Evolutionary conservation across 2,113 vertebrate species (phyloP), one percentile per base, ranked within the genome.

Genomic region (Conger conger): DNA sequence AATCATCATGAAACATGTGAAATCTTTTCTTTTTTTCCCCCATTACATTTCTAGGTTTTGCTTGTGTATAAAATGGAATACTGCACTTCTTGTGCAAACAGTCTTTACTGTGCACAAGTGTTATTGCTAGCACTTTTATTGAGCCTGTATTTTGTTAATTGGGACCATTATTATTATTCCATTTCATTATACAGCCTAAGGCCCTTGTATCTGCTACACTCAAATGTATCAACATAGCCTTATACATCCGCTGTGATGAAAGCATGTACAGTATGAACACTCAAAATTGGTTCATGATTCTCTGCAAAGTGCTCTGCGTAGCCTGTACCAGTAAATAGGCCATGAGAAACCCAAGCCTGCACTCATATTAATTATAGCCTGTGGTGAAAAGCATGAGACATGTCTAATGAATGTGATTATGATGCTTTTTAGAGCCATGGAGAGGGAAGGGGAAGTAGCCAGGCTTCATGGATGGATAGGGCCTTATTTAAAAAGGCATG

Each of bases 371-470:
- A 50, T 81, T 17, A n/a, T 23, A 50, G 50, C 36, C 38, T 80
- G 50, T 80, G 53, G 50, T 36, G n/a, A 54, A 82, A 82, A 57
- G 80, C 80, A 57, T 16, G 50, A 35, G 45, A 33, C 80, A 57
- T 35, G 45, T 82, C 33, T 82, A 82, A 82, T 82, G 45, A 82
- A 82, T 33, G 53, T 82, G 80, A 82, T 82, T 36, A 82, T 82
- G 50, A 82, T 54, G 53, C 80, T 82, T 33, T 53, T 82, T 82
- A 82, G 53, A 36, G 50, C 54, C 50, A 33, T 45, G 16, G 23
- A 36, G n/a, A 57, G n/a, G 20, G 50, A 42, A 81, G 42, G 50
- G 23, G 30, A 42, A 60, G 23, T 20, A 82, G 50, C 50, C 17
- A 11, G 17, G 33, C 50, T 54, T 81, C 45, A 30, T 9, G 54